phyloP scores from a whole-genome alignment of 2,113 vertebrate species.

The Felis chaus region DNA sequence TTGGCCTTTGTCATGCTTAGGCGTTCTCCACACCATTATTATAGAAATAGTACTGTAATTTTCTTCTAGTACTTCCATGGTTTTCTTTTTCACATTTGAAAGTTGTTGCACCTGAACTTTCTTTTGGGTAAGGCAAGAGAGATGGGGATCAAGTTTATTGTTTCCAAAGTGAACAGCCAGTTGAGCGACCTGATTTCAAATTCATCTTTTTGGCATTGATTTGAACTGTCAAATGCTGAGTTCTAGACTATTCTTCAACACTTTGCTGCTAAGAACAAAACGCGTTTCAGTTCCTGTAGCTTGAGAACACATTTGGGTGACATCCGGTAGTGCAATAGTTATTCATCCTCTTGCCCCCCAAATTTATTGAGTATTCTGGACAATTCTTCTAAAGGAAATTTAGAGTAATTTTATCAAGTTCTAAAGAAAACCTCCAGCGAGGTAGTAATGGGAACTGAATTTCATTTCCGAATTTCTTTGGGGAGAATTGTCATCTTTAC shows the following conservation, averaged over 20 bases:
- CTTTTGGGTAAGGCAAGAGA: background rate
- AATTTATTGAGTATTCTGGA: background rate
- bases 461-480: background rate
- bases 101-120: background rate
- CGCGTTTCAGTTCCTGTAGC: background rate
- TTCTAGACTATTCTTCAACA: background rate
- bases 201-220: background rate
- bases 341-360: background rate
- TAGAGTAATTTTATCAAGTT: slow-evolving; percentile 1
- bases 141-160: background rate
- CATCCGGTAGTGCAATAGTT: background rate
- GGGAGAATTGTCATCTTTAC: background rate
- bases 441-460: background rate
- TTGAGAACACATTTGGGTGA: background rate
- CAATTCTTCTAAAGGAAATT: background rate
- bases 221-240: background rate
- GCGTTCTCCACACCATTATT: background rate
- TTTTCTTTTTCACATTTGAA: background rate
- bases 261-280: background rate
- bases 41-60: background rate
- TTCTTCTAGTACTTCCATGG: background rate
- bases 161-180: slow-evolving; percentile 5
- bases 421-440: background rate
- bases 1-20: background rate
- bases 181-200: background rate